phyloP scores from a whole-genome alignment of 1,140 invertebrate genomes.

The Drosophila grimshawi region DNA sequence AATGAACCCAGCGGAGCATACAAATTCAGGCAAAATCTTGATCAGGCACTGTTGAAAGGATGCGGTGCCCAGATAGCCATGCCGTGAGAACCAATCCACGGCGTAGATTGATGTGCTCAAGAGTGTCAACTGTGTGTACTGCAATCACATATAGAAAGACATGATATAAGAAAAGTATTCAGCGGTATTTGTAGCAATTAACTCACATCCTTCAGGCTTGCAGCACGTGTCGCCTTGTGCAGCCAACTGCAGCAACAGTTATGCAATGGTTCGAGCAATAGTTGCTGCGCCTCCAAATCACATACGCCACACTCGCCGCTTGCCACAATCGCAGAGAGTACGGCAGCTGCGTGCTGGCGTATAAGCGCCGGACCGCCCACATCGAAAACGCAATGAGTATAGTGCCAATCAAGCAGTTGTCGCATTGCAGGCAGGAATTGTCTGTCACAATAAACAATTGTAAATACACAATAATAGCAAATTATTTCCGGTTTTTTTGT shows the following conservation, averaged over 20 bases:
- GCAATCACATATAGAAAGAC: background rate
- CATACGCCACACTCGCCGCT: constrained; percentile 62
- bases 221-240: constrained; percentile 51
- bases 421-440: constrained; percentile 76
- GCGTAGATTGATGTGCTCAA: constrained; percentile 61
- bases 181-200: background rate
- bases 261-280: constrained; percentile 63
- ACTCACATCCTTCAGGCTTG: constrained; percentile 68
- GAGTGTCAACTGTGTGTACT: constrained; percentile 78
- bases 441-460: constrained; percentile 43
- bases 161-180: background rate
- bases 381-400: constrained; percentile 76
- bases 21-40: constrained; percentile 69
- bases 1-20: constrained; percentile 60
- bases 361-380: constrained; percentile 71
- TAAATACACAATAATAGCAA: constrained; percentile 44
- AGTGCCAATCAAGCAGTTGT: constrained; percentile 81
- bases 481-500: constrained; percentile 34
- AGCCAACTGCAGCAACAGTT: constrained; percentile 82
- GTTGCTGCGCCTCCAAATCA: constrained; percentile 57
- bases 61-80: constrained; percentile 36
- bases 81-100: constrained; percentile 60
- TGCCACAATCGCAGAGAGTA: constrained; percentile 66
- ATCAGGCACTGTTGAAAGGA: constrained; percentile 54
- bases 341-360: constrained; percentile 79